These are phyloP conservation scores for Pedionomus torquatus DNA, from an alignment of 2,113 vertebrate genomes.

Conservation along the genomic window DNA sequence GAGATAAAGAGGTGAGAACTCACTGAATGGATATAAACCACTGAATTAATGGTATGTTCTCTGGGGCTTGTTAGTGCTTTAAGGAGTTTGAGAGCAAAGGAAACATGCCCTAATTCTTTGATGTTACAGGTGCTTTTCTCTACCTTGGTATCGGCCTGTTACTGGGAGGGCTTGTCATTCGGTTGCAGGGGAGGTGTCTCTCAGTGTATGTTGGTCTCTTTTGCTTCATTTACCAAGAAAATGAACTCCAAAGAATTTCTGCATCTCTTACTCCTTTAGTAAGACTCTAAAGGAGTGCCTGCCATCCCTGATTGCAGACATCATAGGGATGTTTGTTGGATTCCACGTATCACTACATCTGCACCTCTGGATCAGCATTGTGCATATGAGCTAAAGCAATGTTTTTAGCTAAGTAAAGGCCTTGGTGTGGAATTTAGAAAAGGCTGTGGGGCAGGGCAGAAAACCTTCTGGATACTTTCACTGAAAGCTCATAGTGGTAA, in stretches of 20 bases:
- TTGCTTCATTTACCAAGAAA: background rate
- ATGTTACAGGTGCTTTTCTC: background rate
- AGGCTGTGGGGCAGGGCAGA: background rate
- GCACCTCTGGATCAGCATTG: background rate
- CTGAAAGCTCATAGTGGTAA: background rate
- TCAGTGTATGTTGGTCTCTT: background rate
- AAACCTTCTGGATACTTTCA: background rate
- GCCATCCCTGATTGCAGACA: background rate
- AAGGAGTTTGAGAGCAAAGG: background rate
- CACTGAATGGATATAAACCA: background rate
- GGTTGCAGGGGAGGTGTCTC: background rate
- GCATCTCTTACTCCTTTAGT: background rate
- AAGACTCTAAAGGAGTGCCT: background rate
- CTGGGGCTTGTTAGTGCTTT: background rate
- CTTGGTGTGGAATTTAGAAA: background rate
- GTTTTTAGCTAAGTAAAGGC: background rate
- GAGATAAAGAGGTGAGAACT: background rate
- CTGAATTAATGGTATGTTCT: background rate
- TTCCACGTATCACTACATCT: background rate
- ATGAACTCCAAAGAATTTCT: background rate
- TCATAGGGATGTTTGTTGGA: background rate
- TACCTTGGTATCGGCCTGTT: background rate
- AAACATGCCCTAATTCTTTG: background rate
- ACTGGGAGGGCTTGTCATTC: background rate
- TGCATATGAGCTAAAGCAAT: accelerated